These are phyloP conservation scores for Altica lythri DNA, from an alignment of 2,888 invertebrate species.

Conservation along the genomic window DNA sequence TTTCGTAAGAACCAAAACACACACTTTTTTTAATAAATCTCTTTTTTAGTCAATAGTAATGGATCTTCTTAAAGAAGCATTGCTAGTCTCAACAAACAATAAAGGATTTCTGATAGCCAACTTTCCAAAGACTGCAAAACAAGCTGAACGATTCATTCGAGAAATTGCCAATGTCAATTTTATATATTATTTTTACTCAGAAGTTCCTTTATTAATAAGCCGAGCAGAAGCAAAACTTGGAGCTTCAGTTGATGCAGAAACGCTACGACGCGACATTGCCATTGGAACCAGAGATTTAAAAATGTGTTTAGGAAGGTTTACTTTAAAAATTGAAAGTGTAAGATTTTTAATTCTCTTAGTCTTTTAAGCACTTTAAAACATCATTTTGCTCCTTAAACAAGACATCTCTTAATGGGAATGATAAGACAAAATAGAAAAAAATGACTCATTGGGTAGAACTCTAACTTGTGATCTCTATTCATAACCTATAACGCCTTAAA, in stretches of 20 bases:
- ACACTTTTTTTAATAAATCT: background rate
- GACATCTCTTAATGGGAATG: background rate
- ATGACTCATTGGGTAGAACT: background rate
- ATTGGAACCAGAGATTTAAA: conserved; percentile 44
- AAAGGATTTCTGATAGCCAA: conserved; percentile 63
- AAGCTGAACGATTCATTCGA: conserved; percentile 49
- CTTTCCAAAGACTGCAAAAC: conserved; percentile 61
- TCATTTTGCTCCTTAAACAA: background rate
- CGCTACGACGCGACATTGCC: conserved; percentile 36
- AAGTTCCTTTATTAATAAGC: conserved; percentile 40
- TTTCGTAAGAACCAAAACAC: too few species aligned
- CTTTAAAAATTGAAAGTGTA: conserved; percentile 34
- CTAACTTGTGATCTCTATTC: background rate
- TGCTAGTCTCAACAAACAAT: conserved; percentile 57
- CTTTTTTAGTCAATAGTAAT: conserved; percentile 59
- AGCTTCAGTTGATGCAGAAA: conserved; percentile 31
- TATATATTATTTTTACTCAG: conserved; percentile 47
- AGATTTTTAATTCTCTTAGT: too few species aligned
- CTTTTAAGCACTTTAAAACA: background rate
- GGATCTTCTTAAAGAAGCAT: conserved; percentile 63
- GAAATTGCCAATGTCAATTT: conserved; percentile 50
- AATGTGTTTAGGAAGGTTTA: conserved; percentile 34
- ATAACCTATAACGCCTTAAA: background rate
- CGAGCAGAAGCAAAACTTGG: conserved; percentile 32
- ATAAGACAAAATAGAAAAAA: background rate